Evolutionary conservation across 1,140 invertebrate genomes (phyloP), one percentile per base, ranked within the genome.

Genomic region (Pissodes strobi): DNA sequence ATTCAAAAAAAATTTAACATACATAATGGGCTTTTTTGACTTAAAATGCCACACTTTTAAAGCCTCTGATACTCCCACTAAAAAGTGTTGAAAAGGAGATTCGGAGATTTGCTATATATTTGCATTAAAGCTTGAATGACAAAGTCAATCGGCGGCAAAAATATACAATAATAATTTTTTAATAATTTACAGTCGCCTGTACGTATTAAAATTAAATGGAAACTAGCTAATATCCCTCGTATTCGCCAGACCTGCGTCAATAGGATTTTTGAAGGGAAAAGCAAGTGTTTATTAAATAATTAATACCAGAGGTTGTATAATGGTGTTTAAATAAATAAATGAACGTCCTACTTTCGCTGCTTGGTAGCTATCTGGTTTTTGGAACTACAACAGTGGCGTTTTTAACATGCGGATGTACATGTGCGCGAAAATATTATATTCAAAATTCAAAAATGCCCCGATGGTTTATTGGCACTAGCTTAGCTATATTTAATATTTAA

Each of bases 321-420:
- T 65, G n/a, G 49, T 12, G 27, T 21, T 53, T 53, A 37, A 53
- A 18, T 53, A 53, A 49, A 27, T 49, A 61, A 52, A 41, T 51
- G 53, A 48, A 60, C 69, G 69, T 59, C 69, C 69, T 62, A 70
- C 66, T 70, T 70, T 70, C 69, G 62, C 68, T 64, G 56, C 57
- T 52, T 51, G 19, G 34, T 34, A 19, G 38, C 53, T 56, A 38
- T 56, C 39, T 56, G 41, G 19, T 23, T 56, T 38, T 65, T 34
- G 57, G 21, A 27, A 12, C 12, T 25, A 27, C 43, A 13, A 15
- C 25, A 53, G 30, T 34, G 51, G 27, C 23, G 23, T 19, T 34
- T 34, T 34, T 8, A 6, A 34, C 30, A 34, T 34, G 6, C n/a
- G 30, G 30, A 34, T n/a, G 6, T n/a, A n/a, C 6, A 34, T 8